Evolutionary conservation across 1,140 invertebrate species (phyloP).

Genomic region (Cryptotermes secundus): DNA sequence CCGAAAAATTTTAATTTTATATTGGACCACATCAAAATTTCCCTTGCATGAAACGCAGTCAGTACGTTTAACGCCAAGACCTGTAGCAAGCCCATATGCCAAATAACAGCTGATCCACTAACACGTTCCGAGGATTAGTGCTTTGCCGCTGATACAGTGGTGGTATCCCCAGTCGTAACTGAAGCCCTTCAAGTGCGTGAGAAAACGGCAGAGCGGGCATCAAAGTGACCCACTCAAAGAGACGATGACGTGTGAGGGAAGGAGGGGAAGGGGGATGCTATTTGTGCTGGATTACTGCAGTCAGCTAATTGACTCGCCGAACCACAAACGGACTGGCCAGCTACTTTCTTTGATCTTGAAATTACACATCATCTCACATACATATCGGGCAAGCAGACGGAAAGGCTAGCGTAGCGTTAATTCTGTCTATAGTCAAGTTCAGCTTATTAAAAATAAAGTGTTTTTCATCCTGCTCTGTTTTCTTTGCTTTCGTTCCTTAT

Average conservation of each 20-base stretch:
- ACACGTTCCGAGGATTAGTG: neutral
- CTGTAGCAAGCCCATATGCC: neutral
- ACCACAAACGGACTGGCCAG: neutral
- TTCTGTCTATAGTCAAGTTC: no score
- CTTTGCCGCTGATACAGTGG: neutral
- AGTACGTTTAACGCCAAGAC: neutral
- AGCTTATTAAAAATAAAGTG: no score
- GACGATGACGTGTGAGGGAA: neutral
- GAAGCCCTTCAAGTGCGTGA: slow-evolving; percentile 8
- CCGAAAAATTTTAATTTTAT: no score
- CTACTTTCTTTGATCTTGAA: neutral
- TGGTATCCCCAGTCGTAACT: neutral
- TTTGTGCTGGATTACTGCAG: neutral
- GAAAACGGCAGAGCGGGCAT: neutral
- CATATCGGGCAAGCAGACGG: no score
- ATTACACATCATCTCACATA: neutral
- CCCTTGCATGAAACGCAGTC: neutral
- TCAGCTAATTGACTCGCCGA: neutral
- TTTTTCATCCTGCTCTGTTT: no score
- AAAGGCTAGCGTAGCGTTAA: no score
- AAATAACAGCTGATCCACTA: neutral
- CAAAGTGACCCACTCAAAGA: neutral
- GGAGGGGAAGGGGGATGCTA: neutral
- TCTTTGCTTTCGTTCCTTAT: no score
- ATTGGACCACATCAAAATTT: no score